Base-by-base conservation (phyloP, 2,113 vertebrate species). In the Nyctibius bracteatus region DNA sequence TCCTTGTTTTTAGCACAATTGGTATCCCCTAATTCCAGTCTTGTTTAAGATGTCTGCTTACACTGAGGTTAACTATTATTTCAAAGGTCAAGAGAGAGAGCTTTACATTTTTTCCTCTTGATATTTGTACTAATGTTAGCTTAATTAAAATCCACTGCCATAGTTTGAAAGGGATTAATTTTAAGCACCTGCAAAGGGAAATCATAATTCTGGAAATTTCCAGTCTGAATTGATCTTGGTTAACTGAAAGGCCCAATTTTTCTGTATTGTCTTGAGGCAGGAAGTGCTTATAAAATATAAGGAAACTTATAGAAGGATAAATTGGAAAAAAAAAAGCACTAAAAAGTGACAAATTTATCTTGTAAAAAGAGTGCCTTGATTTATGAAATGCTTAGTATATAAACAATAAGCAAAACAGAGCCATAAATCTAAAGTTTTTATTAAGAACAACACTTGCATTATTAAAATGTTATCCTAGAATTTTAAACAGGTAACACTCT, bases 111-210 rank as follows among this genome's bases (percentile, higher is more conserved):
- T 54, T 83, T 63, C 24, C 28, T 87, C 62, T 71, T 93, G 88
- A 94, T 59, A 49, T 27, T 11, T 37, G 16, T 33, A 43, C 81
- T 93, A 90, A 88, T 85, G 46, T 39, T 55, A 39, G 3, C 12
- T 94, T 92, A 88, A 97, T 94, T 94, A 86, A 96, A 95, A 94
- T 74, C 71, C 33, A 57, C 39, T 41, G 33, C 23, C 3, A 8
- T 47, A 31, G 59, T 41, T 52, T 21, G 2, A 84, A 95, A 87
- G 28, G 35, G 37, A 93, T 87, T 90, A 75, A 81, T 62, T 94
- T 73, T 94, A 81, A 88, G 79, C 30, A 66, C 3, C 8, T 68
- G 52, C 20, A 39, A 62, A 80, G 43, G 22, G 54, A 91, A 92
- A 93, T 28, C 1, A 8, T 74, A 46, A 35, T 86, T 81, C 65